Evolutionary conservation across 1,140 invertebrate genomes (phyloP), one percentile per base, ranked within the genome.

Genomic region (Drosophila seguyi): DNA sequence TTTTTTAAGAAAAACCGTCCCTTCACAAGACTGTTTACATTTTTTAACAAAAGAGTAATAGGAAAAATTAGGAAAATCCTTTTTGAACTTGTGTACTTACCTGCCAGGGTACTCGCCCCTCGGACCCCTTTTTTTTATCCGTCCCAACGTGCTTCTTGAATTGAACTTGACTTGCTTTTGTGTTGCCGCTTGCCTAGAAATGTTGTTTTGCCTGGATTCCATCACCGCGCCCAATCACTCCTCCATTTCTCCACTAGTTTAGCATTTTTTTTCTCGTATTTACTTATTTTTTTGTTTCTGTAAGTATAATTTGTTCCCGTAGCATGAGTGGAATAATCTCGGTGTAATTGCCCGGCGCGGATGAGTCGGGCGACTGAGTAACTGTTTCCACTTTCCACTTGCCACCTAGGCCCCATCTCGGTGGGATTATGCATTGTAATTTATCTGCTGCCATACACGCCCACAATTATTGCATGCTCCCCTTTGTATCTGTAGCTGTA

Each of bases 321-420:
- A 94, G 94, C 63, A 77, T 77, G 74, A 94, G 94, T 94, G 94
- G 61, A 80, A 79, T 78, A 72, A 65, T 80, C 53, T 78, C 42
- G 53, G 72, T 52, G 69, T 75, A 73, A 81, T 79, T 79, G 75
- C 75, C 42, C 73, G 25, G 53, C 50, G 60, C 74, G 73, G 67
- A 66, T 67, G 61, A 67, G 65, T 68, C 57, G 62, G 45, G 50
- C 36, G 45, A 42, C 44, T 57, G 67, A 60, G 69, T 73, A 72
- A 73, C 69, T 59, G 66, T 73, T 72, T 42, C 72, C 57, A 53
- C 55, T 60, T 73, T 39, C 66, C 68, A 48, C 31, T 55, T 55
- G 36, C 52, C 52, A 55, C 34, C 31, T 22, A 29, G 42, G 20
- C 71, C 38, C 36, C 39, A 6, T 6, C n/a, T 14, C n/a, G 48